phyloP scores from a whole-genome alignment of 2,888 invertebrate species.

The Notodonta dromedarius region DNA sequence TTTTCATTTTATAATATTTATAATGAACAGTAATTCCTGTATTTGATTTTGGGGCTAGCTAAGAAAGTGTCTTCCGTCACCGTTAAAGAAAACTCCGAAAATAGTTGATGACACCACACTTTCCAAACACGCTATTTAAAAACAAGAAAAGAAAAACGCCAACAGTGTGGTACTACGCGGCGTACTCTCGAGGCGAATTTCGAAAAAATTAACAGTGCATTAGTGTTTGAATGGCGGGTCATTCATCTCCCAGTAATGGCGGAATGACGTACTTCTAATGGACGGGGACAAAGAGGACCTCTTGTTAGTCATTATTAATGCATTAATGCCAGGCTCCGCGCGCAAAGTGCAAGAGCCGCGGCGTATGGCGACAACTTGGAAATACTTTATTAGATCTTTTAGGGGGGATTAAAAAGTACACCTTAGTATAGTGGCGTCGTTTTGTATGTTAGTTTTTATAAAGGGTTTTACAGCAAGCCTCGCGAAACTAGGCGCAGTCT shows the following conservation, averaged over 20 bases:
- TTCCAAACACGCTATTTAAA: constrained; percentile 15
- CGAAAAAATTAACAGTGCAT: constrained; percentile 54
- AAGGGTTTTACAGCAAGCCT: too few relatives aligned
- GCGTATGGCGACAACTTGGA: constrained; percentile 15
- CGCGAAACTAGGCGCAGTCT: too few relatives aligned
- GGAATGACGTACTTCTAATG: constrained; percentile 61
- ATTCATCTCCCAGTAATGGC: constrained; percentile 61
- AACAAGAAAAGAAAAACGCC: not conserved
- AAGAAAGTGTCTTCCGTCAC: too few relatives aligned
- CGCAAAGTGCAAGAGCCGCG: constrained; percentile 27
- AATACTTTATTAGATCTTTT: constrained; percentile 3
- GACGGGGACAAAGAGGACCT: constrained; percentile 53
- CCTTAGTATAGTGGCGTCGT: not conserved
- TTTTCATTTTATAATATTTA: too few relatives aligned
- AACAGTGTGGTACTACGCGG: constrained; percentile 5
- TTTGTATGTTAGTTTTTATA: not conserved
- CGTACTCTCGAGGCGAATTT: constrained; percentile 26
- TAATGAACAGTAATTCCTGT: too few relatives aligned
- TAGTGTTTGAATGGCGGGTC: constrained; percentile 58
- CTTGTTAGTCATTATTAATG: constrained; percentile 58
- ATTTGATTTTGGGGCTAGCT: too few relatives aligned
- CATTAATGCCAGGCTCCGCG: constrained; percentile 44
- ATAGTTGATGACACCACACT: constrained; percentile 14
- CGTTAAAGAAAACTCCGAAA: not conserved
- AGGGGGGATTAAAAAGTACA: not conserved